Conservation (phyloP, 2,113 vertebrate species). For the Passer montanus region DNA sequence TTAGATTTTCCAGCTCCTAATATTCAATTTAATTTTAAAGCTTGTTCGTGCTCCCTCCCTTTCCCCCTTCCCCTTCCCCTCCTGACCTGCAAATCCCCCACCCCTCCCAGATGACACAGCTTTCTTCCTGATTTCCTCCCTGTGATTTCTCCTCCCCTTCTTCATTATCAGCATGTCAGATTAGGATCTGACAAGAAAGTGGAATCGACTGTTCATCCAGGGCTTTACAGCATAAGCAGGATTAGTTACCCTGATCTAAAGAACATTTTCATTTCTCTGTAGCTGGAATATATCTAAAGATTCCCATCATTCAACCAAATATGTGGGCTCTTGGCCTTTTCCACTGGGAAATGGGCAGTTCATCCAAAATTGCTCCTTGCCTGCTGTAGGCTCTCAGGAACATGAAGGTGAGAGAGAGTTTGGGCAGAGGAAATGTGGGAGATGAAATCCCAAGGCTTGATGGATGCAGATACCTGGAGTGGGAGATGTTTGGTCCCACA, state of each 20-base stretch:
- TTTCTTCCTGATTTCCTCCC: constrained; percentile 12
- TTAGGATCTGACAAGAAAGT: constrained; percentile 69
- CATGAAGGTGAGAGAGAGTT: background rate
- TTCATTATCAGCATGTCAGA: constrained; percentile 69
- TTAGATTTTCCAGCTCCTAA: constrained; percentile 58
- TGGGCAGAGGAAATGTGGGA: background rate
- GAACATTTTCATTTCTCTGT: constrained; percentile 65
- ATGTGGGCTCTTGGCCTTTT: background rate
- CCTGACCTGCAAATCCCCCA: background rate
- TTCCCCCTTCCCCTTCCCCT: background rate
- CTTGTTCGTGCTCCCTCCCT: background rate
- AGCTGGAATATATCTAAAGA: background rate
- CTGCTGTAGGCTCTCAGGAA: background rate
- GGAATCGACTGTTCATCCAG: constrained; percentile 32
- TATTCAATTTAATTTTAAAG: constrained; percentile 70
- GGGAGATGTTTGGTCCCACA: background rate
- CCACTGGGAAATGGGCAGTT: background rate
- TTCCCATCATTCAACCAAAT: background rate
- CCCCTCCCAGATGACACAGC: background rate
- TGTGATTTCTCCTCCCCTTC: constrained; percentile 32
- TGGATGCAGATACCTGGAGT: background rate
- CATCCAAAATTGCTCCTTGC: background rate
- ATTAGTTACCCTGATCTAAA: constrained; percentile 67
- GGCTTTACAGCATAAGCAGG: constrained; percentile 59
- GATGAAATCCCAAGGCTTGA: background rate